Evolutionary conservation across 2,113 vertebrate species (phyloP).

Genomic region (Natator depressus): DNA sequence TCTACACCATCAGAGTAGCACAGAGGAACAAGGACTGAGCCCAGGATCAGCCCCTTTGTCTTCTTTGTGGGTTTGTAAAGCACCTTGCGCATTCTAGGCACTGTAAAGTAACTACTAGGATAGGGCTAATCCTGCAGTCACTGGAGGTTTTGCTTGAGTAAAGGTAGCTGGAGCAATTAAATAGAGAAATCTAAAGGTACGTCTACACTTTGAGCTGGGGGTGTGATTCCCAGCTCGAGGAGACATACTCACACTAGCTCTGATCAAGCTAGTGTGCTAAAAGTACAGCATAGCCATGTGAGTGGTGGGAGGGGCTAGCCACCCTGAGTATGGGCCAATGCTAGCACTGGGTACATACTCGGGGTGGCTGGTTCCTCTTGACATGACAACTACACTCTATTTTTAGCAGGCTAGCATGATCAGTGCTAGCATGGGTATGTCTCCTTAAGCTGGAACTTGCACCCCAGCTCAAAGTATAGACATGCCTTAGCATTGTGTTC

Average conservation of each 20-base stretch:
- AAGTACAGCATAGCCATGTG: background rate
- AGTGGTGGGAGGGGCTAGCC: background rate
- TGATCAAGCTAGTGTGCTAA: background rate
- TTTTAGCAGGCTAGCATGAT: background rate
- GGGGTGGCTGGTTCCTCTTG: background rate
- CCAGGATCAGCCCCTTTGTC: background rate
- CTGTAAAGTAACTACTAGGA: background rate
- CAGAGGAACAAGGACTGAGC: background rate
- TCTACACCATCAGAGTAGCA: background rate
- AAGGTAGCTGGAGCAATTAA: background rate
- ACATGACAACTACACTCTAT: background rate
- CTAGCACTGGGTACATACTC: background rate
- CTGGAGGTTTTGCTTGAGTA: background rate
- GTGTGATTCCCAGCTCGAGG: background rate
- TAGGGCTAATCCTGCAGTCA: background rate
- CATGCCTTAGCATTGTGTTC: background rate
- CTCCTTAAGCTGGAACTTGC: background rate
- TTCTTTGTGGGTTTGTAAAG: background rate
- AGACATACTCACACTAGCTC: background rate
- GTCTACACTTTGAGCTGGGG: background rate
- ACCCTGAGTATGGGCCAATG: background rate
- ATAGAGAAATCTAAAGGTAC: background rate
- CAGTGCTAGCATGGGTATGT: no score
- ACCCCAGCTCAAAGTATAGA: background rate
- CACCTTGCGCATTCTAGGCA: accelerated